These are phyloP conservation scores for Zygogramma bicolorata DNA, from an alignment of 2,888 invertebrate species.

Conservation along the genomic window DNA sequence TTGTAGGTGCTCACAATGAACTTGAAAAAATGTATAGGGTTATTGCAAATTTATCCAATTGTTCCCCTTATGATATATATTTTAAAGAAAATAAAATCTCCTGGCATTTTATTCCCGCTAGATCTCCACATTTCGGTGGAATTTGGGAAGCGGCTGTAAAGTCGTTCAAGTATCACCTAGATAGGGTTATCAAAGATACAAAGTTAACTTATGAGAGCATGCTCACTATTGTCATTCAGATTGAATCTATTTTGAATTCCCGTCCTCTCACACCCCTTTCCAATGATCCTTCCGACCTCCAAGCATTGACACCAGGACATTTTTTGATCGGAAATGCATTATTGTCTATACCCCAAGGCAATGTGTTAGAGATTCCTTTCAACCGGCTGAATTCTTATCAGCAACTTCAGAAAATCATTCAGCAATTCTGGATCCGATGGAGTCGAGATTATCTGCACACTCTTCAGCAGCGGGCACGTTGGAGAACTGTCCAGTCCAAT, in stretches of 20 bases:
- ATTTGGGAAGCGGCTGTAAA: slow-evolving; percentile 30
- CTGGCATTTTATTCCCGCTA: slow-evolving; percentile 27
- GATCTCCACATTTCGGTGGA: slow-evolving; percentile 28
- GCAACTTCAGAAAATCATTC: background rate
- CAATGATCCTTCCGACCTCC: slow-evolving; percentile 9
- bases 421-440: slow-evolving; percentile 24
- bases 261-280: slow-evolving; percentile 10
- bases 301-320: slow-evolving; percentile 20
- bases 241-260: slow-evolving; percentile 18
- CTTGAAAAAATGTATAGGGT: slow-evolving; percentile 10
- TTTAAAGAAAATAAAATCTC: slow-evolving; percentile 13
- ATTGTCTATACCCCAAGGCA: slow-evolving; percentile 7
- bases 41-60: background rate
- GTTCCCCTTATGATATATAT: background rate
- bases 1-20: slow-evolving; percentile 16
- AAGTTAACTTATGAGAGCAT: slow-evolving; percentile 15
- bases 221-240: slow-evolving; percentile 4
- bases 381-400: slow-evolving; percentile 21
- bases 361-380: background rate
- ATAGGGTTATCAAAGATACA: slow-evolving; percentile 1
- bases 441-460: slow-evolving; percentile 2
- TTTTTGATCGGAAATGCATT: slow-evolving; percentile 23
- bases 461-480: background rate
- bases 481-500: no score
- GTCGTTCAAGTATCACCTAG: slow-evolving; percentile 13